Base-by-base conservation (phyloP, 2,113 vertebrate genomes). In the Salvelinus sp. region DNA sequence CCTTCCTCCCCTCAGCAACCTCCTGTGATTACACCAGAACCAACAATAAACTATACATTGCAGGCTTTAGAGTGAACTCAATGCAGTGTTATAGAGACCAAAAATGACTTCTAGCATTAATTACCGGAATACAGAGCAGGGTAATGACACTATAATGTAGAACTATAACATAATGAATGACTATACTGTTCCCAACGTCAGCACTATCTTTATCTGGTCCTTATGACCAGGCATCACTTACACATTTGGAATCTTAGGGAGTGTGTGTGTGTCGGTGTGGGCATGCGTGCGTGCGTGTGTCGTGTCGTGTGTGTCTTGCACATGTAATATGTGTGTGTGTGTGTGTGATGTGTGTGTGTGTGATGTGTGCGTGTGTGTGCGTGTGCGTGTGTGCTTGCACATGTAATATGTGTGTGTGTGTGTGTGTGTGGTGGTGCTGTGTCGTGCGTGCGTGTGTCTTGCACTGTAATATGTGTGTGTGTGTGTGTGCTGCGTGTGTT, bases 131-230 rank as follows among this genome's bases (percentile, higher is more conserved):
- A 84, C 86, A 83, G 85, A 85, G 81, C 86, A 85, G 79, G 84
- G 85, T 90, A 91, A 91, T 90, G 84, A 86, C 88, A 84, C 84
- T 77, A 85, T 91, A 91, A 93, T 88, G 85, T 83, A 86, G 77
- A 79, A 82, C 88, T 75, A 81, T 85, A 89, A 92, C 92, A 10
- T 44, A 10, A 10, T 44, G 38, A 44, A 44, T 10, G 89, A 92
- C 89, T 89, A 10, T 86, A 85, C 78, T 48, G 77, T 81, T 84
- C 69, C 73, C 79, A 25, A 62, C 86, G 88, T 87, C 89, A 86
- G 88, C 83, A 79, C 64, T 77, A 79, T 83, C 76, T 77, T 82
- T 88, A 88, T 91, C 87, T 87, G 82, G 89, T 90, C 84, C 89
- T 85, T 90, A 81, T 3, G 14, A 50, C 80, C 78, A 16, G 78